These are phyloP conservation scores for Euzophera pinguis DNA, from an alignment of 2,888 invertebrate genomes.

Conservation along the genomic window DNA sequence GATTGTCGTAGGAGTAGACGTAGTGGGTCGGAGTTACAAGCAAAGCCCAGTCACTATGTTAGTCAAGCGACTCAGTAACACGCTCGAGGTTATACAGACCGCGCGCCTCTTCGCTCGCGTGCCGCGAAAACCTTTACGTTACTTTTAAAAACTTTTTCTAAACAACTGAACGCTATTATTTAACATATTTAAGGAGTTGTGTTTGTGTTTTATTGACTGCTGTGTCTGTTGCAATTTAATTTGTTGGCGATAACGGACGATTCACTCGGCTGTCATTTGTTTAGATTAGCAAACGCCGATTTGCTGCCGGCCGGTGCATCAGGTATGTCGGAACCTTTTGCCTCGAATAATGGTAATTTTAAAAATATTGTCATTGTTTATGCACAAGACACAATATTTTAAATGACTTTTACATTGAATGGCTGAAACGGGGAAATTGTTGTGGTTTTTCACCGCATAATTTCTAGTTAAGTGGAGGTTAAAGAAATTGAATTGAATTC, in stretches of 20 bases:
- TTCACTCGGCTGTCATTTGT: conserved; percentile 55
- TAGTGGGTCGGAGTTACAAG: conserved; percentile 39
- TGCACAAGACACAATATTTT: background rate
- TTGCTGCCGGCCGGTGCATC: conserved; percentile 44
- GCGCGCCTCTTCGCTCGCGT: conserved; percentile 54
- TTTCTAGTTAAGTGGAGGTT: conserved; percentile 29
- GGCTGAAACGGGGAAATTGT: conserved; percentile 36
- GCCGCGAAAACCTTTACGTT: conserved; percentile 66
- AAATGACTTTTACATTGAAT: conserved; percentile 28
- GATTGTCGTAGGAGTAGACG: conserved; percentile 32
- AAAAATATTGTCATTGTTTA: background rate
- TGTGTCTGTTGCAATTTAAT: conserved; percentile 22
- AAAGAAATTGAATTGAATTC: conserved; percentile 43
- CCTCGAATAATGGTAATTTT: conserved; percentile 15
- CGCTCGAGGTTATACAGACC: conserved; percentile 52
- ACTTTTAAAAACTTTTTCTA: conserved; percentile 54
- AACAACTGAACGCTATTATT: conserved; percentile 18
- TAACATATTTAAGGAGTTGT: conserved; percentile 22
- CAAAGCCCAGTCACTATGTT: conserved; percentile 27
- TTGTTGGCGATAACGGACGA: conserved; percentile 34
- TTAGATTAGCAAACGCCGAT: conserved; percentile 58
- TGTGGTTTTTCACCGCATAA: conserved; percentile 47
- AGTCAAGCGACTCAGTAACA: conserved; percentile 52
- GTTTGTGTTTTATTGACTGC: conserved; percentile 35
- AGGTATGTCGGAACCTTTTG: conserved; percentile 54